Evolutionary conservation across 2,113 vertebrate species (phyloP), one percentile per base, ranked within the genome.

Genomic region (Gulo gulo): DNA sequence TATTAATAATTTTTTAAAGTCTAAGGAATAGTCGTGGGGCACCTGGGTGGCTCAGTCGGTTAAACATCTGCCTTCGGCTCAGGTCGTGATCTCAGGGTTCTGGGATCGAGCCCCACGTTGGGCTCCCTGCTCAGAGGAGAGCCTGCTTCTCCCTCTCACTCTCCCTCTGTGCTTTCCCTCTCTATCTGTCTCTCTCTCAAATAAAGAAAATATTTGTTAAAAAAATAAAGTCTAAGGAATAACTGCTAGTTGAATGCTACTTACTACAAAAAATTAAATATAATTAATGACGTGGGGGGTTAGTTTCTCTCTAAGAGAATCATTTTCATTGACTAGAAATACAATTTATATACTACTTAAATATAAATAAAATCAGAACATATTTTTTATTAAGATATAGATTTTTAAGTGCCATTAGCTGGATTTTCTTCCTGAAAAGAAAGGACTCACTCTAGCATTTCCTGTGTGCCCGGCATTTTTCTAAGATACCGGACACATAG

Each of bases 251-350:
- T 88, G 61, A 59, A 50, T 92, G 47, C 39, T 71, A 50, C 45
- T 80, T 83, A 59, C 52, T 74, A 42, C 9, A 47, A 14, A 69
- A 83, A 69, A 61, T 26, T 55, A 82, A 91, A 39, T 36, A 16
- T 50, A 67, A 36, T 82, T 82, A 93, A 73, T 69, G 67, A 23
- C 57, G 7, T 39, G 7, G 21, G 21, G 2, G 1, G 2, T 80
- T 91, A 50, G 6, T 81, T 52, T 95, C 92, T 84, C 57, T 61
- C 36, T 34, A 71, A 91, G 31, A 61, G 23, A 61, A 69, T 91
- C 8, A 50, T 96, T 91, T 91, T 96, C 79, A 65, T 79, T 90
- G 61, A 90, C 39, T 86, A 61, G 50, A 89, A 50, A 21, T 59
- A 23, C 0, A 79, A n/a, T 42, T 88, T 85, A 63, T 16, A 47